A percentile compares a stretch with the other conserved stretches of the same genome.
These are phyloP conservation scores for Pseudopodoces humilis DNA, from an alignment of 2,113 vertebrate genomes.

Conservation along the genomic window DNA sequence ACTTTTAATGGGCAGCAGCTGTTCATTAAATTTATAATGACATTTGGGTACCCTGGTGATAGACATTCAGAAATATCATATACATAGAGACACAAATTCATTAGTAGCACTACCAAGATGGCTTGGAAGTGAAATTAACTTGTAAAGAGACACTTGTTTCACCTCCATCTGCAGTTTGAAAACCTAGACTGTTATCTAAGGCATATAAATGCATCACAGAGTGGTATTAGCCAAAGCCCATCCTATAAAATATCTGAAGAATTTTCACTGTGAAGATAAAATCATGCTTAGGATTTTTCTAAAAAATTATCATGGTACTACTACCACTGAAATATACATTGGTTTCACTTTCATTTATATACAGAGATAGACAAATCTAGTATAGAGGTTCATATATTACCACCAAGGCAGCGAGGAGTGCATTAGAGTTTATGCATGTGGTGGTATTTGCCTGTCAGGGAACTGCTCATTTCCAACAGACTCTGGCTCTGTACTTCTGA, in stretches of 20 bases:
- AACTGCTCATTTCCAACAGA: neutral
- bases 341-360: neutral
- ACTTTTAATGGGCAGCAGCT: constrained; percentile 65
- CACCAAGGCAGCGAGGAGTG: neutral
- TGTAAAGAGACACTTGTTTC: constrained; percentile 26
- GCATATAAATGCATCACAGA: neutral
- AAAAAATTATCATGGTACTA: neutral
- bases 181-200: neutral
- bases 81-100: constrained; percentile 47
- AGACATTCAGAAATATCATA: constrained; percentile 60
- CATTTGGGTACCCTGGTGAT: constrained; percentile 56
- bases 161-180: neutral
- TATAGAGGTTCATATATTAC: neutral
- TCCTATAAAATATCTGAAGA: neutral
- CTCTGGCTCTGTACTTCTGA: neutral
- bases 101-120: neutral
- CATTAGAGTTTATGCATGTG: neutral
- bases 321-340: neutral
- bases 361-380: neutral
- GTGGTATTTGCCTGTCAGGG: neutral
- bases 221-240: neutral
- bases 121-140: constrained; percentile 35
- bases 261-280: neutral
- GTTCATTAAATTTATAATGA: constrained; percentile 68
- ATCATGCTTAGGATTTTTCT: neutral